Conservation (phyloP, 1,140 invertebrate genomes). For the Bombyx mori region DNA sequence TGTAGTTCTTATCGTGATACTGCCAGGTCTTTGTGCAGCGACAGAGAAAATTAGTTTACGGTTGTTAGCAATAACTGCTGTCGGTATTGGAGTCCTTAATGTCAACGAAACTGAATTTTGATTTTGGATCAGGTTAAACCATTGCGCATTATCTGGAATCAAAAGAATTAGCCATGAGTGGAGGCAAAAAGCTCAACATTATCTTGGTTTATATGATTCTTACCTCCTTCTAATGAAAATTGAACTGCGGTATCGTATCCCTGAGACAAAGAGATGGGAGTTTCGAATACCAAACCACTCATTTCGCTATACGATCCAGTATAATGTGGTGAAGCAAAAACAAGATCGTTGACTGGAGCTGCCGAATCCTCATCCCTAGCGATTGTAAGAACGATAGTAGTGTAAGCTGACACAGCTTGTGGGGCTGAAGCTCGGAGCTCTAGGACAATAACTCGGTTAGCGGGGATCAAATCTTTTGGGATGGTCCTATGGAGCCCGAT, state of each 20-base stretch:
- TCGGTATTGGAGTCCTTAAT: slow-evolving; percentile 11
- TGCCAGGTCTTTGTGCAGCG: slow-evolving; percentile 7
- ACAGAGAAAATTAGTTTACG: slow-evolving; percentile 16
- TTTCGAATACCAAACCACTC: slow-evolving; percentile 6
- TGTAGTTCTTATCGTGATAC: slow-evolving; percentile 5
- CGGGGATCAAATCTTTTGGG: slow-evolving; percentile 18
- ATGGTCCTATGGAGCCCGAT: slow-evolving; percentile 12
- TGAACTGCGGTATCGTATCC: slow-evolving; percentile 11
- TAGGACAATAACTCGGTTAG: slow-evolving; percentile 22
- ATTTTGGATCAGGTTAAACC: slow-evolving; percentile 8
- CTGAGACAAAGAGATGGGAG: slow-evolving; percentile 9
- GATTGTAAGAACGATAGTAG: slow-evolving; percentile 22
- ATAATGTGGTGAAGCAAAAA: slow-evolving; percentile 21
- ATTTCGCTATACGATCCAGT: slow-evolving; percentile 18
- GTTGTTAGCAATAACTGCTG: slow-evolving; percentile 14
- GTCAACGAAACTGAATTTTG: slow-evolving; percentile 11
- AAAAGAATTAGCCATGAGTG: too few species aligned
- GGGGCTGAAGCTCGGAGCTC: slow-evolving; percentile 22
- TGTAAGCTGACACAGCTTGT: slow-evolving; percentile 14
- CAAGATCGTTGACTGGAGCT: slow-evolving; percentile 2
- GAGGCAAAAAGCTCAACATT: too few species aligned
- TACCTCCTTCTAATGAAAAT: slow-evolving; percentile 9
- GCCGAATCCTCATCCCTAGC: not conserved
- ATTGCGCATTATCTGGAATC: slow-evolving; percentile 15
- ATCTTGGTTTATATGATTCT: not conserved